phyloP scores from a whole-genome alignment of 2,888 invertebrate species.

The Torymus texanus region DNA sequence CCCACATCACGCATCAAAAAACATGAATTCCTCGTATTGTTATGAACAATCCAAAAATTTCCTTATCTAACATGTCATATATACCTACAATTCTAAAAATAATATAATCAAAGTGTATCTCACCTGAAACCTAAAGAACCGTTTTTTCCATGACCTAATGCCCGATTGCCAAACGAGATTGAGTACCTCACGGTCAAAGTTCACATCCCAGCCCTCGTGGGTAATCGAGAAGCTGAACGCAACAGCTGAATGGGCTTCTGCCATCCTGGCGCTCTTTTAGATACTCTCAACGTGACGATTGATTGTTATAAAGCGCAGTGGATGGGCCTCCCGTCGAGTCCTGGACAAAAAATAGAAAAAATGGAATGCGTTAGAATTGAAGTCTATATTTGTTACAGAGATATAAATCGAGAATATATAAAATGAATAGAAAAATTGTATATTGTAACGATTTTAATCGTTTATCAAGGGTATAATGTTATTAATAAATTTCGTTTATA shows the following conservation, averaged over 20 bases:
- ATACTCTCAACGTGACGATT: neutral
- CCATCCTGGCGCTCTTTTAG: constrained; percentile 80
- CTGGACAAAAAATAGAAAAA: no score
- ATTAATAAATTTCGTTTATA: no score
- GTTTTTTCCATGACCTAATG: constrained; percentile 95
- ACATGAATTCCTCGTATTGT: no score
- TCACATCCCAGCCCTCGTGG: constrained; percentile 98
- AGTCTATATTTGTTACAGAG: no score
- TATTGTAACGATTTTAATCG: no score
- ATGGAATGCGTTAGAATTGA: no score
- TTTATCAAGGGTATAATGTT: no score
- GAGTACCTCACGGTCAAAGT: constrained; percentile 97
- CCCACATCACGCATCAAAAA: no score
- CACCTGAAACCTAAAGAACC: constrained; percentile 93
- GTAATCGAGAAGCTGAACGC: constrained; percentile 98
- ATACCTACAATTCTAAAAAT: neutral
- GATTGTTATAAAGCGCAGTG: neutral
- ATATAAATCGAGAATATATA: no score
- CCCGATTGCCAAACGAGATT: constrained; percentile 97
- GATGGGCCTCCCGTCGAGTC: no score
- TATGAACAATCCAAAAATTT: no score
- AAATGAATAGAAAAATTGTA: no score
- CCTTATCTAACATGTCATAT: neutral
- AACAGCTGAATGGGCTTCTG: constrained; percentile 98
- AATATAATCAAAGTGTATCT: constrained; percentile 65